These are phyloP conservation scores for Haemorhous mexicanus DNA, from an alignment of 2,113 vertebrate genomes.

Conservation along the genomic window DNA sequence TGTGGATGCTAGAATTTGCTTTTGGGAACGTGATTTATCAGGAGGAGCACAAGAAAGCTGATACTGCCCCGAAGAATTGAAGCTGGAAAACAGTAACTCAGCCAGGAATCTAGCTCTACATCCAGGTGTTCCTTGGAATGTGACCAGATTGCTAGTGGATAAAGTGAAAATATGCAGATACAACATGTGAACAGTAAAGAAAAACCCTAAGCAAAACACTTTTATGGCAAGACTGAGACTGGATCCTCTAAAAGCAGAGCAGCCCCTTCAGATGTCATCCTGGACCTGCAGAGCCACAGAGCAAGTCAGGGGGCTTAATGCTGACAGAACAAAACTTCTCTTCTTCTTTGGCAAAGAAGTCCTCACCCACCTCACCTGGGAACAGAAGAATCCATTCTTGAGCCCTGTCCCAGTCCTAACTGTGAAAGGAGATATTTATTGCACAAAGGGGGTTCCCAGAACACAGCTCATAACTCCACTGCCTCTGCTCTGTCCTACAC, in stretches of 20 bases:
- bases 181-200: not conserved
- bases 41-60: not conserved
- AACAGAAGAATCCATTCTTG: not conserved
- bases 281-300: not conserved
- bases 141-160: not conserved
- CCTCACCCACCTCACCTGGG: not conserved
- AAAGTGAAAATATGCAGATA: not conserved
- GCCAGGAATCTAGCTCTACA: not conserved
- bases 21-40: not conserved
- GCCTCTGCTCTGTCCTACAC: not conserved
- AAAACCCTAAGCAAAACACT: not conserved
- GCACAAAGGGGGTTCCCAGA: not conserved
- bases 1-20: not conserved
- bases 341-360: not conserved
- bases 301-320: fast-evolving
- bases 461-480: not conserved
- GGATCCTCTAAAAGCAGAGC: not conserved
- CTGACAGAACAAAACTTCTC: not conserved
- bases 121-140: conserved; percentile 32
- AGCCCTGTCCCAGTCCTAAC: not conserved
- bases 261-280: not conserved
- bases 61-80: not conserved
- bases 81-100: not conserved
- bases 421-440: not conserved
- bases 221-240: not conserved